Evolutionary conservation across 2,888 invertebrate genomes (phyloP).

Genomic region (Germaria angustata): DNA sequence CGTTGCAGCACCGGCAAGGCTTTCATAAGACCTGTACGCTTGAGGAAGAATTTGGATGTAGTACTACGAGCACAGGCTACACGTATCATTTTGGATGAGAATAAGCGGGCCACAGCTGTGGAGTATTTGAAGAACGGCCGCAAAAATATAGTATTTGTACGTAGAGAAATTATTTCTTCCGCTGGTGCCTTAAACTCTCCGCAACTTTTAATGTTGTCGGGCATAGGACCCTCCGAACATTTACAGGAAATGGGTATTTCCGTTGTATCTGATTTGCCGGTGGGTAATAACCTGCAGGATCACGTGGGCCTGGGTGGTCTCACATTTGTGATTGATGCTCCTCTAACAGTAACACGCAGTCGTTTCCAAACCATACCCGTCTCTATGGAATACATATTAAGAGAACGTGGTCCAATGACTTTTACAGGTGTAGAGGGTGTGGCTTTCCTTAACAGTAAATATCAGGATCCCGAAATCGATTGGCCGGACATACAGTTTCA

Average conservation of each 20-base stretch:
- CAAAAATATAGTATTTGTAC: constrained; percentile 85
- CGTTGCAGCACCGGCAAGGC: constrained; percentile 94
- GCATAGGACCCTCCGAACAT: constrained; percentile 90
- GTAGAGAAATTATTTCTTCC: constrained; percentile 90
- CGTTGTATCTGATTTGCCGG: constrained; percentile 87
- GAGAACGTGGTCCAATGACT: constrained; percentile 91
- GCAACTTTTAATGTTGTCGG: constrained; percentile 94
- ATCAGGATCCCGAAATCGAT: constrained; percentile 87
- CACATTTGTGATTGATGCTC: constrained; percentile 90
- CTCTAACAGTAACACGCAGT: constrained; percentile 87
- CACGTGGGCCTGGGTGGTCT: constrained; percentile 92
- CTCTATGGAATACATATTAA: constrained; percentile 89
- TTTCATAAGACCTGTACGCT: constrained; percentile 89
- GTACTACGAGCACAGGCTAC: constrained; percentile 88
- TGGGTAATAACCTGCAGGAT: constrained; percentile 92
- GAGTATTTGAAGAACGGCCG: constrained; percentile 86
- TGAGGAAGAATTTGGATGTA: constrained; percentile 88
- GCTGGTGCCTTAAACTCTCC: constrained; percentile 94
- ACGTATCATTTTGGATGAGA: constrained; percentile 86
- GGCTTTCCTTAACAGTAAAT: constrained; percentile 92
- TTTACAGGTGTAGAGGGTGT: constrained; percentile 91
- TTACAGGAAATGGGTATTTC: constrained; percentile 86
- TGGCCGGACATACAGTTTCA: constrained; percentile 95
- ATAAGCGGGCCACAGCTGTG: constrained; percentile 88
- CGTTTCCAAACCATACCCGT: constrained; percentile 89